Base-by-base conservation (phyloP, 2,888 invertebrate species). In the Dicyrtoma fusca region DNA sequence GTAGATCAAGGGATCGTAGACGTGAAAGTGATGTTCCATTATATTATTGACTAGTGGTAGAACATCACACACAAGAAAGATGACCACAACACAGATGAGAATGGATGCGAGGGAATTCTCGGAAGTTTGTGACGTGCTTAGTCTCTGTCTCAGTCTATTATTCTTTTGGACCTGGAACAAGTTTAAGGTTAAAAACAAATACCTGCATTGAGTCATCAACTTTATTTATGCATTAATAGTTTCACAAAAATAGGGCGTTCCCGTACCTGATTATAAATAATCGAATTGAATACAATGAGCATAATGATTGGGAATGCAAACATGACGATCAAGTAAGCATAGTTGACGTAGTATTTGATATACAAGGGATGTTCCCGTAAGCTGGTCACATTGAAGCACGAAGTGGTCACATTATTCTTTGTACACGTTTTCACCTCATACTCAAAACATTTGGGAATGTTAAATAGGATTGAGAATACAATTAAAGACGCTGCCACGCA, bases 91-190 rank as follows among this genome's bases (percentile, higher is more conserved):
- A 81, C 93, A 93, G 49, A 96, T 88, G 74, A 97, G 86, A 96
- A 97, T 97, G 69, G 94, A 93, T 51, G 96, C 96, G 72, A 97
- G 87, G 17, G 94, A 92, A 77, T 96, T 94, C 85, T 97, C 97
- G 26, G 95, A 90, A 79, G 92, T 90, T 84, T 96, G 94, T 64
- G 92, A 89, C 68, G 94, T 95, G 68, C 97, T 4, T 57, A 64
- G 87, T 0, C 93, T 89, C 82, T 93, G 93, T 6, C 96, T 89
- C 83, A 55, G 21, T 34, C 47, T 71, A 42, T 71, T 63, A n/a
- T 45, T 25, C 23, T 45, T 45, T 59, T 19, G 63, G 21, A 72
- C 57, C 68, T 72, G 47, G 14, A 64, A 17, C 26, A n/a, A 49
- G 49, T n/a, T 34, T 5, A 34, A 34, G 34, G 34, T 8, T 5